Conservation (phyloP, 1,140 invertebrate genomes). For the Zaprionus ghesquierei region DNA sequence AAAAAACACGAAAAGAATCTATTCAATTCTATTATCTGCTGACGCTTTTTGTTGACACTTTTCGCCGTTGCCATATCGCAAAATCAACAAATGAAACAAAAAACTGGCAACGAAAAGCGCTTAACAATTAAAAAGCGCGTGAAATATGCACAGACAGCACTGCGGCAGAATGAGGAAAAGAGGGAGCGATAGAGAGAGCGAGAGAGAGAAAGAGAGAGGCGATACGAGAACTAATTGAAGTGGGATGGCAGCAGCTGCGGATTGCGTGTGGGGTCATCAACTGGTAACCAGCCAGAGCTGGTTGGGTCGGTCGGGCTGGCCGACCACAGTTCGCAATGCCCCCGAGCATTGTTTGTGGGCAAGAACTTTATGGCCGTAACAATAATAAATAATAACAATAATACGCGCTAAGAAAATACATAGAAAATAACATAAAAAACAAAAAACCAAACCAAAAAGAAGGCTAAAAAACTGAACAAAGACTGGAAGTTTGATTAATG, state of each 20-base stretch:
- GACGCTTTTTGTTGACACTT: slow-evolving; percentile 59
- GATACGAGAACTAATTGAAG: slow-evolving; percentile 6
- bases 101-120: slow-evolving; percentile 45
- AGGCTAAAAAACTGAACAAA: slow-evolving; percentile 61
- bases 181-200: slow-evolving; percentile 2
- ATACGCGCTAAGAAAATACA: slow-evolving; percentile 41
- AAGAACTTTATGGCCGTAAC: slow-evolving; percentile 57
- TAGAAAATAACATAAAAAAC: slow-evolving; percentile 27
- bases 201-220: slow-evolving; percentile 13
- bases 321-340: slow-evolving; percentile 2
- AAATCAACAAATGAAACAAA: slow-evolving; percentile 56
- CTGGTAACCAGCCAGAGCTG: slow-evolving; percentile 13
- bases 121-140: slow-evolving; percentile 62
- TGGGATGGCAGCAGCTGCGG: slow-evolving; percentile 1
- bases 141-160: slow-evolving; percentile 56
- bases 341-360: slow-evolving; percentile 12
- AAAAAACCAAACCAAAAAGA: slow-evolving; percentile 20
- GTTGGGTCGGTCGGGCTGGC: slow-evolving; percentile 4
- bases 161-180: background rate
- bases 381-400: slow-evolving; percentile 70
- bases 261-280: slow-evolving; percentile 74
- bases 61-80: slow-evolving; percentile 49
- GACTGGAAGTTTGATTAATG: slow-evolving; percentile 74
- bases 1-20: slow-evolving; percentile 26
- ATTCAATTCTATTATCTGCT: slow-evolving; percentile 67